Percentiles rank a stretch among this genome's conserved stretches.
phyloP scores from a whole-genome alignment of 2,797 vertebrate species.

The Sebastes oblongus region DNA sequence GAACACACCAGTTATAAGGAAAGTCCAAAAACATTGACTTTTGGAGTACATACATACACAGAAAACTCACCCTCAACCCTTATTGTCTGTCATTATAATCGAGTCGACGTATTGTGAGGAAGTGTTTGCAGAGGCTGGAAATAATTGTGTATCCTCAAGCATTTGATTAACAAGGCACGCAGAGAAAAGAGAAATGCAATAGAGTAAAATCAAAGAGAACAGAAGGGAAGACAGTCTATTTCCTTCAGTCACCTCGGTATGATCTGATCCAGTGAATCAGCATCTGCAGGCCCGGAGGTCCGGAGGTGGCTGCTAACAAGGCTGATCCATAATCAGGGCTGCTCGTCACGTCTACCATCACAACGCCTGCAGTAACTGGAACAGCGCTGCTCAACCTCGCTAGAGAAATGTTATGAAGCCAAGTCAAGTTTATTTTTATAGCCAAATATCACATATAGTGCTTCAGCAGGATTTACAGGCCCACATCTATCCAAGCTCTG shows the following conservation, averaged over 20 bases:
- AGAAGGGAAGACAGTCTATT: slow-evolving; percentile 17
- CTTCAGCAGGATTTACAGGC: slow-evolving; percentile 10
- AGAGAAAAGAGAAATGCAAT: not conserved
- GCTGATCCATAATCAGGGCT: slow-evolving; percentile 45
- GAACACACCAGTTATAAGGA: not conserved
- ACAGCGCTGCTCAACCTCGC: not conserved
- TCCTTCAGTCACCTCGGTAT: slow-evolving; percentile 36
- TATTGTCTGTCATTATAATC: not conserved
- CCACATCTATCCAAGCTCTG: not conserved
- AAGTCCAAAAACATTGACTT: not conserved
- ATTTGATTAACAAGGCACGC: slow-evolving; percentile 32
- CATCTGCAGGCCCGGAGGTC: slow-evolving; percentile 45
- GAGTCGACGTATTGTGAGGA: not conserved
- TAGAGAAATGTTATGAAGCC: slow-evolving; percentile 22
- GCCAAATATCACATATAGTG: not conserved
- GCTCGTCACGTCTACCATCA: slow-evolving; percentile 38
- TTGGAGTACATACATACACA: not conserved
- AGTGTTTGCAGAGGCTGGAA: slow-evolving; percentile 17
- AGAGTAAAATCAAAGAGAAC: slow-evolving; percentile 21
- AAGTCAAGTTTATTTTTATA: slow-evolving; percentile 19
- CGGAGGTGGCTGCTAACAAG: slow-evolving; percentile 47
- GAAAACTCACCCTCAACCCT: not conserved
- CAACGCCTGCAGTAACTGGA: slow-evolving; percentile 28
- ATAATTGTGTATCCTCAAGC: slow-evolving; percentile 13
- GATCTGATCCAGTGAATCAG: slow-evolving; percentile 46